Evolutionary conservation across 2,113 vertebrate genomes (phyloP).

Genomic region (Coregonus clupeaformis): DNA sequence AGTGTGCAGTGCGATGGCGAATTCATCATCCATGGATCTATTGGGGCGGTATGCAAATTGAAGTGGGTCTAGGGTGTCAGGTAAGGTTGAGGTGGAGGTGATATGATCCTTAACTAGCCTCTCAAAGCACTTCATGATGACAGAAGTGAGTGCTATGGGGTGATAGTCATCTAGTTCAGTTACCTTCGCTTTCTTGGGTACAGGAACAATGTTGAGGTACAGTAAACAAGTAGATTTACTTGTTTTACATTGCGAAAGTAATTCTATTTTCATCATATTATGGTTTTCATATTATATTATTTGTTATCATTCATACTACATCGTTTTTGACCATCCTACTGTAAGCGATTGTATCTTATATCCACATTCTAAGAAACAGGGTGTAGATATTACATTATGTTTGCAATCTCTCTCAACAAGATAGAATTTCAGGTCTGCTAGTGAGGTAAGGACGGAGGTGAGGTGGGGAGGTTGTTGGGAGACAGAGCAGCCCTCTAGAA

Average conservation of each 20-base stretch:
- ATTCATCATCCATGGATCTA: too few relatives aligned
- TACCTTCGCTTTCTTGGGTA: too few relatives aligned
- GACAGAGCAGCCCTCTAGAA: slow-evolving; percentile 1
- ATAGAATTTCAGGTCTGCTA: not conserved
- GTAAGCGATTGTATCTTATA: not conserved
- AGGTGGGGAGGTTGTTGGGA: not conserved
- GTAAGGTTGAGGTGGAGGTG: too few relatives aligned
- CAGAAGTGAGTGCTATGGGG: too few relatives aligned
- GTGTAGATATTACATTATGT: not conserved
- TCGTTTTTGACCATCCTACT: not conserved
- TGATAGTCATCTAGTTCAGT: too few relatives aligned
- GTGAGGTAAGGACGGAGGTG: not conserved
- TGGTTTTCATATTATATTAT: not conserved
- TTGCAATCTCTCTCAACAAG: not conserved
- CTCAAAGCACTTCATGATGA: too few relatives aligned
- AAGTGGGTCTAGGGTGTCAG: too few relatives aligned
- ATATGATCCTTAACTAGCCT: too few relatives aligned
- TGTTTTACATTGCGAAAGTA: not conserved
- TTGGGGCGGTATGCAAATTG: too few relatives aligned
- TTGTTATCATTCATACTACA: not conserved
- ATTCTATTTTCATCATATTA: not conserved
- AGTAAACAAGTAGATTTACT: not conserved
- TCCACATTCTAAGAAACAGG: not conserved
- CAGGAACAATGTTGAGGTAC: too few relatives aligned
- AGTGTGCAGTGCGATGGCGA: too few relatives aligned